Evolutionary conservation across 2,797 vertebrate species (phyloP).

Genomic region (Chaetophractus vellerosus): DNA sequence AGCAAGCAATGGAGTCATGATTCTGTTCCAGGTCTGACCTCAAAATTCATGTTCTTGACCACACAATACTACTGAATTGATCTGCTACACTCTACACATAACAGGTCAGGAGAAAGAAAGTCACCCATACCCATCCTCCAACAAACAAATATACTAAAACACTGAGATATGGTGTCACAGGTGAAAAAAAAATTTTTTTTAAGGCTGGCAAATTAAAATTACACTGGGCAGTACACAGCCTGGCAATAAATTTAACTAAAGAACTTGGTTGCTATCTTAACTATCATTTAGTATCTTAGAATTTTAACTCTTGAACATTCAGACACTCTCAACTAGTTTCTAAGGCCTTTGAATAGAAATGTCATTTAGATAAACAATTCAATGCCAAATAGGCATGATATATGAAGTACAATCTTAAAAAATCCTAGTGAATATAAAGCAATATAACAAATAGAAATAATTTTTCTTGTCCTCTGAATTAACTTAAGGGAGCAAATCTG

Average conservation of each 20-base stretch:
- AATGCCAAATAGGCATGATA: background rate
- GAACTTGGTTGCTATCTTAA: constrained; percentile 53
- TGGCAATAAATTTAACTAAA: constrained; percentile 27
- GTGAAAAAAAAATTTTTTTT: background rate
- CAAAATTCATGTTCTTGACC: constrained; percentile 40
- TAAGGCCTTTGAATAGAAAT: constrained; percentile 28
- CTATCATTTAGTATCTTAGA: constrained; percentile 10
- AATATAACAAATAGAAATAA: constrained; percentile 47
- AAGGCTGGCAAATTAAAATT: constrained; percentile 57
- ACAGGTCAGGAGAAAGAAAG: constrained; percentile 32
- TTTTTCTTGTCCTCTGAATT: constrained; percentile 36
- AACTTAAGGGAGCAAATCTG: background rate
- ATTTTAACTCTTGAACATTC: constrained; percentile 60
- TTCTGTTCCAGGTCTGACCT: constrained; percentile 44
- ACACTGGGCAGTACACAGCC: background rate
- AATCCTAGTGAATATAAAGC: background rate
- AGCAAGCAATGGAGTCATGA: background rate
- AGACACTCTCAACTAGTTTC: constrained; percentile 32
- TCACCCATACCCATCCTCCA: background rate
- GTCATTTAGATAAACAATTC: background rate
- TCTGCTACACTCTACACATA: background rate
- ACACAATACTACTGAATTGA: background rate
- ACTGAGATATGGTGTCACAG: background rate
- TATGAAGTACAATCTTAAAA: constrained; percentile 47
- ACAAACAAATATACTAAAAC: background rate